Conservation (phyloP, 2,113 vertebrate genomes). For the Misgurnus anguillicaudatus region DNA sequence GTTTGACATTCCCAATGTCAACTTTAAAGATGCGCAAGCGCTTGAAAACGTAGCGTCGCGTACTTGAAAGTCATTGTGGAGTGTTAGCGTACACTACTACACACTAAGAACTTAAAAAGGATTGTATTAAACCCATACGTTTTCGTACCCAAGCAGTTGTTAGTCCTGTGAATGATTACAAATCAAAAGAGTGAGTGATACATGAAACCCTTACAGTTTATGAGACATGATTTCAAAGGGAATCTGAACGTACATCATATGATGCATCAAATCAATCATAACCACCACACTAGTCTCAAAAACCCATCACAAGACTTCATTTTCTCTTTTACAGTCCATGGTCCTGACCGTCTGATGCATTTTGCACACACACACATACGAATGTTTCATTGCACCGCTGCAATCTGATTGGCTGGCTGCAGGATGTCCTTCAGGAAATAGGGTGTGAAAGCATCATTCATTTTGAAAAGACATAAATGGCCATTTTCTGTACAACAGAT, state of each 20-base stretch:
- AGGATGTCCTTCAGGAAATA: no score
- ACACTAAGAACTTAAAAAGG: neutral
- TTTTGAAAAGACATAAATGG: no score
- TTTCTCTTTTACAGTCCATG: no score
- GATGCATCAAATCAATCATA: no score
- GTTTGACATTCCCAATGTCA: constrained; percentile 63
- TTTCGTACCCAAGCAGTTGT: neutral
- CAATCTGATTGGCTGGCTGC: no score
- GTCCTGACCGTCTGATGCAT: no score
- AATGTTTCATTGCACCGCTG: no score
- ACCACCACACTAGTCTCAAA: neutral
- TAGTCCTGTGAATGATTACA: neutral
- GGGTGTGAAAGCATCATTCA: no score
- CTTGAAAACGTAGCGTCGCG: constrained; percentile 34
- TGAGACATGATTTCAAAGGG: no score
- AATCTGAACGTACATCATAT: no score
- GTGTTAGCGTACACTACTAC: neutral
- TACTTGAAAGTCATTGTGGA: neutral
- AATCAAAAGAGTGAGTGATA: neutral
- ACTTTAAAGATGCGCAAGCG: constrained; percentile 52
- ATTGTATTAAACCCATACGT: neutral
- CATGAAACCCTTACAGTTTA: neutral
- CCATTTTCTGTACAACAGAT: no score
- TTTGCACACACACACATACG: no score
- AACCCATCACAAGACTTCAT: neutral